These are phyloP conservation scores for Tetranychus piercei DNA, from an alignment of 2,888 invertebrate genomes.

Conservation along the genomic window DNA sequence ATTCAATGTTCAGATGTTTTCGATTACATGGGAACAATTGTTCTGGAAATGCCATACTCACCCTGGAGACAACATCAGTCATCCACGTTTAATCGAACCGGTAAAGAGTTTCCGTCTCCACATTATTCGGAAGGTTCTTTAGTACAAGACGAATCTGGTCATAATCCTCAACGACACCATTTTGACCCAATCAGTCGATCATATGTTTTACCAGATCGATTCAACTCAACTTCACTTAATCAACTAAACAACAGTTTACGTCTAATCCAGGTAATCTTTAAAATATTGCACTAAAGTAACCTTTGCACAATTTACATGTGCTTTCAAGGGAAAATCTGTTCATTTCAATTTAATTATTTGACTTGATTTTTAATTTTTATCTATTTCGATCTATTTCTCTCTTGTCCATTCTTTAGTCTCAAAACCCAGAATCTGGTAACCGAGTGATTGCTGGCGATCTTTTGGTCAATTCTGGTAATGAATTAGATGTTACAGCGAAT, in stretches of 20 bases:
- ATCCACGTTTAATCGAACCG: neutral
- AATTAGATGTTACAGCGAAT: neutral
- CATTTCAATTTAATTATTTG: too few relatives aligned
- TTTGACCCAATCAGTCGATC: neutral
- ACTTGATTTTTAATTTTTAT: too few relatives aligned
- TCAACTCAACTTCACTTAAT: neutral
- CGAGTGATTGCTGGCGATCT: neutral
- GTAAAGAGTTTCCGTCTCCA: too few relatives aligned
- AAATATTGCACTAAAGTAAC: neutral
- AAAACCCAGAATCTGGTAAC: neutral
- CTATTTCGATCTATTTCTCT: too few relatives aligned
- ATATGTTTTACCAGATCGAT: neutral
- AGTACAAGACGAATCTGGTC: neutral
- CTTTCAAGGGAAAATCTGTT: too few relatives aligned
- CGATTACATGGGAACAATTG: slow-evolving; percentile 1
- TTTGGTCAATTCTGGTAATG: neutral
- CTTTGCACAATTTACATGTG: too few relatives aligned
- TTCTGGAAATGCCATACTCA: neutral
- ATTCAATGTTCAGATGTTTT: neutral
- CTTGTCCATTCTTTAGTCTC: neutral
- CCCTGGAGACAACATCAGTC: neutral
- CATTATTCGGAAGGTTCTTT: neutral
- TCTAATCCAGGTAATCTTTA: neutral
- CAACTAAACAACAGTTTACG: neutral
- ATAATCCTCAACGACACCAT: neutral